Conservation (phyloP, 2,797 vertebrate species). For the Antrozous pallidus region DNA sequence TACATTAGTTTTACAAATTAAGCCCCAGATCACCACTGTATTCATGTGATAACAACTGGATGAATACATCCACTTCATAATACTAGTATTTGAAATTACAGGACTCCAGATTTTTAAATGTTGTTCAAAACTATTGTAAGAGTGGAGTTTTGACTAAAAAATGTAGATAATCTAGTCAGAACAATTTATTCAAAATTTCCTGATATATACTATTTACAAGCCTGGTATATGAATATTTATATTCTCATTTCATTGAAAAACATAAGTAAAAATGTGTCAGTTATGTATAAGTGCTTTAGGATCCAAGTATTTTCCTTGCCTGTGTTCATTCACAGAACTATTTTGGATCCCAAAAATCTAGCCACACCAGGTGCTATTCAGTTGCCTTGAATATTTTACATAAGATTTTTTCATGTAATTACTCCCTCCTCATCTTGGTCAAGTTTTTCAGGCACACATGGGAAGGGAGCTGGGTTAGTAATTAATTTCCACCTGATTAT, state of each 20-base stretch:
- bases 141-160: conserved; percentile 4
- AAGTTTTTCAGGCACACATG: neutral
- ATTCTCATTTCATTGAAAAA: neutral
- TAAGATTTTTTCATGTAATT: neutral
- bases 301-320: neutral
- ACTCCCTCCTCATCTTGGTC: neutral
- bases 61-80: neutral
- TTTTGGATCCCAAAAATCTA: neutral
- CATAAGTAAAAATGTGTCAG: neutral
- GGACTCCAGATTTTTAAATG: conserved; percentile 14
- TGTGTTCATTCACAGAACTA: neutral
- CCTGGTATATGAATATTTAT: neutral
- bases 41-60: neutral
- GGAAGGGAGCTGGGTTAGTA: neutral
- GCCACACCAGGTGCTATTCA: neutral
- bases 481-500: neutral
- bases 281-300: neutral
- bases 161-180: conserved; percentile 21
- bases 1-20: neutral
- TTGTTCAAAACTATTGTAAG: neutral
- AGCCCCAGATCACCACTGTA: neutral
- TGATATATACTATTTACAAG: neutral
- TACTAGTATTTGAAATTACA: neutral
- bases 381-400: neutral
- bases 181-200: neutral